A percentile compares a stretch with the other conserved stretches of the same genome.
Conservation (phyloP, 2,797 vertebrate species). For the Lerista edwardsae region DNA sequence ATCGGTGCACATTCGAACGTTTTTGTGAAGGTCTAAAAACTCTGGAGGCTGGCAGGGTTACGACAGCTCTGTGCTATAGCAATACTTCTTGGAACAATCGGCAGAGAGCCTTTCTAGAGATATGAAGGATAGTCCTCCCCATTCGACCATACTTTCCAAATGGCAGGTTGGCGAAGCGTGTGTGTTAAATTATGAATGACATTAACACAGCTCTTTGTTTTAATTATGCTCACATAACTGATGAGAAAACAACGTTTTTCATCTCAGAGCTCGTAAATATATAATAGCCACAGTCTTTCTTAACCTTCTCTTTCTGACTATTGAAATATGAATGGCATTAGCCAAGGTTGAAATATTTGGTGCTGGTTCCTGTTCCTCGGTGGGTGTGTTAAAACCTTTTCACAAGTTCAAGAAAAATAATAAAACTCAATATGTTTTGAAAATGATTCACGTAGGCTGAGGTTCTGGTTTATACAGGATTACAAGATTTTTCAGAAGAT, state of each 20-base stretch:
- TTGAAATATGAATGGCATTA: not conserved
- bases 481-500: constrained; percentile 10
- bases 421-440: not conserved
- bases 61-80: not conserved
- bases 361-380: not conserved
- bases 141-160: not conserved
- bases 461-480: constrained; percentile 13
- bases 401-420: constrained; percentile 9
- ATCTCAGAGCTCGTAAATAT: constrained; percentile 24
- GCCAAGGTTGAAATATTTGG: not conserved
- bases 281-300: not conserved
- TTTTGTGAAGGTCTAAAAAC: not conserved
- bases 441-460: not conserved
- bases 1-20: not conserved
- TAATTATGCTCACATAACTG: constrained; percentile 8
- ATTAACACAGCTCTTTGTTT: constrained; percentile 28
- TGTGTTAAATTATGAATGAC: constrained; percentile 14
- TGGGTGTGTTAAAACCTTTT: not conserved
- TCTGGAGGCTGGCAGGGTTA: not conserved
- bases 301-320: not conserved
- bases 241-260: not conserved
- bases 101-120: not conserved
- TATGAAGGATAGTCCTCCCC: not conserved
- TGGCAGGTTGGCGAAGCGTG: not conserved
- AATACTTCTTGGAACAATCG: not conserved